Base-by-base conservation (phyloP, 2,797 vertebrate genomes). In the Oceanodroma leucorhoa region DNA sequence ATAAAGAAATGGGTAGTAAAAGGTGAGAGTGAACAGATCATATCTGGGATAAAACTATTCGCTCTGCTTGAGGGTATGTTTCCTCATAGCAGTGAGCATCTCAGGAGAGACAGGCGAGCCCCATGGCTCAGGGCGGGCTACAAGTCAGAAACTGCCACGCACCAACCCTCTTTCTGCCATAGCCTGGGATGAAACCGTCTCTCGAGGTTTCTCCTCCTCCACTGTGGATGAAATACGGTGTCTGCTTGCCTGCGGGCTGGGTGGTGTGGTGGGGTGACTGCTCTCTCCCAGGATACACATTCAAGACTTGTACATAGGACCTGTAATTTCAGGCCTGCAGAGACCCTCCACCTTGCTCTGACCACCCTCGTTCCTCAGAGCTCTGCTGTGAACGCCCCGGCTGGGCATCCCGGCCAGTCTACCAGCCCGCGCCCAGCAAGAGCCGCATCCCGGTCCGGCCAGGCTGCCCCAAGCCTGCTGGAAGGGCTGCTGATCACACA, bases 1-100 rank as follows among this genome's bases (percentile, higher is more conserved):
- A 97, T 96, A 95, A 97, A 97, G 96, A 87, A 29, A 5, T n/a
- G 89, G 73, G 90, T 12, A 90, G 88, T 75, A 87, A 95, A 91
- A 96, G 94, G 90, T 94, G 93, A 95, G 87, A 92, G 87, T 1
- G 40, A 85, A 72, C 34, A 78, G 95, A 94, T 93, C 48, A 2
- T 85, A 92, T 94, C 88, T 67, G 61, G 61, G 87, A 86, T 79
- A 69, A 94, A 94, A 61, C 61, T 26, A 26, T 50, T 89, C 3
- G 16, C 53, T 60, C 62, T 72, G 64, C 40, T 60, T 9, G 40
- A 54, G 41, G 9, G 21, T 36, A 38, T 14, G 53, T 27, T 87
- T 89, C 80, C 81, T 85, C 32, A 19, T 1, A 40, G 62, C 76
- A 41, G 32, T 1, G 43, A 89, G 46, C 80, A 76, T 58, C 66